Base-by-base conservation (phyloP, 2,797 vertebrate species). In the Furcifer pardalis region DNA sequence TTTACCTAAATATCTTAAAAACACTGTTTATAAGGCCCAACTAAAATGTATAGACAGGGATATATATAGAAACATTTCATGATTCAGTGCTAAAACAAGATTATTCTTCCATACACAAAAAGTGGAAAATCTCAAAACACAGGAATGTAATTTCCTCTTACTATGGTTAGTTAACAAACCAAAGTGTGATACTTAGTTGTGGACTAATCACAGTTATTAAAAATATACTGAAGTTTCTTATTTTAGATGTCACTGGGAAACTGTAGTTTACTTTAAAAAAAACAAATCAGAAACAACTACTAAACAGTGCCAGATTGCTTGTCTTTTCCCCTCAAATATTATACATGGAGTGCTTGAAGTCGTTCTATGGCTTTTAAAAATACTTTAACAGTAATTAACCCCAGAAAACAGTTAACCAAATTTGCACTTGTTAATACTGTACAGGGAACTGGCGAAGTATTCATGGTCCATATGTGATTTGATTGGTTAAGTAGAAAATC, bases 371-470 rank as follows among this genome's bases (percentile, higher is more conserved):
- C 42, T 80, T 86, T 59, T 37, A n/a, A 74, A 1, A 56, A 73
- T 79, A n/a, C 6, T 59, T 75, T 56, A 56, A 56, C 13, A 56
- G 52, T 19, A 56, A 56, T 56, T 56, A 56, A 56, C 52, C 52
- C 52, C 19, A 56, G 15, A 15, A 5, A 56, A 56, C 25, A 88
- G 0, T 0, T 37, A 19, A 60, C 13, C 73, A 7, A 10, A 27
- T 42, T 69, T 69, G 75, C 73, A 46, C 37, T 32, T 15, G 42
- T 86, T 7, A 56, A 65, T n/a, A n/a, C n/a, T n/a, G 65, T 83
- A 71, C 1, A 79, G 49, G 21, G 30, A 82, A 73, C 25, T 30
- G 40, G 9, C 32, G 1, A 52, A 30, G 23, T 2, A n/a, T 13
- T 37, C 10, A 66, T 10, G 78, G 9, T 80, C 7, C 77, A 73